Evolutionary conservation across 1,140 invertebrate species (phyloP).

Genomic region (Antheraea pernyi): DNA sequence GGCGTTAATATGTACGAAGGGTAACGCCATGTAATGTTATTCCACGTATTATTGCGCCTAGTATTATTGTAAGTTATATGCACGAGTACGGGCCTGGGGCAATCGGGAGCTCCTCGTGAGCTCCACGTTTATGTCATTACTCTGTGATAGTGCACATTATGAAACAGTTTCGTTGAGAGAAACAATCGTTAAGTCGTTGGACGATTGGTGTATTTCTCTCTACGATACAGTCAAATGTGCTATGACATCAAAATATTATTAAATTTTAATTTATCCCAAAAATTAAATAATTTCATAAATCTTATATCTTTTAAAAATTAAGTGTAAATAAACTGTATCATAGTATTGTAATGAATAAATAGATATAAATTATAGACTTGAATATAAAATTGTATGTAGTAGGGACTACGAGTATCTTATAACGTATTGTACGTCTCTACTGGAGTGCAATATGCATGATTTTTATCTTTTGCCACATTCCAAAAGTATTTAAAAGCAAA

Average conservation of each 20-base stretch:
- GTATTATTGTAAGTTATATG: constrained; percentile 70
- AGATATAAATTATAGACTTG: constrained; percentile 44
- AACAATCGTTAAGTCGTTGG: background rate
- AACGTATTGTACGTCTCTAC: constrained; percentile 54
- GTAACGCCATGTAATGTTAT: constrained; percentile 69
- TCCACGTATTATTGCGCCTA: constrained; percentile 69
- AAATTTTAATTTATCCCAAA: constrained; percentile 77
- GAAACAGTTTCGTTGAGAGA: constrained; percentile 38
- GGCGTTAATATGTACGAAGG: constrained; percentile 52
- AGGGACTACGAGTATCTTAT: constrained; percentile 19
- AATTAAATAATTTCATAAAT: constrained; percentile 76
- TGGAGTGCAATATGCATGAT: constrained; percentile 74
- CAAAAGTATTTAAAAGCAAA: constrained; percentile 33
- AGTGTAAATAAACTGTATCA: constrained; percentile 76
- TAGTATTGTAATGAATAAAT: constrained; percentile 61
- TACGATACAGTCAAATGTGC: constrained; percentile 58
- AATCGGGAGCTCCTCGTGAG: constrained; percentile 60
- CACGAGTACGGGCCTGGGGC: constrained; percentile 74
- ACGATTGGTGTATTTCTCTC: constrained; percentile 19
- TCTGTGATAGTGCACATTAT: constrained; percentile 76
- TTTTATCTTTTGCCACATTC: constrained; percentile 70
- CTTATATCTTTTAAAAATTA: constrained; percentile 55
- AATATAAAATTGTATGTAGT: constrained; percentile 45
- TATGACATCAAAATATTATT: constrained; percentile 66
- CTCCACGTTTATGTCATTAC: constrained; percentile 73